Base-by-base conservation (phyloP, 2,113 vertebrate genomes). In the Blennius ocellaris region DNA sequence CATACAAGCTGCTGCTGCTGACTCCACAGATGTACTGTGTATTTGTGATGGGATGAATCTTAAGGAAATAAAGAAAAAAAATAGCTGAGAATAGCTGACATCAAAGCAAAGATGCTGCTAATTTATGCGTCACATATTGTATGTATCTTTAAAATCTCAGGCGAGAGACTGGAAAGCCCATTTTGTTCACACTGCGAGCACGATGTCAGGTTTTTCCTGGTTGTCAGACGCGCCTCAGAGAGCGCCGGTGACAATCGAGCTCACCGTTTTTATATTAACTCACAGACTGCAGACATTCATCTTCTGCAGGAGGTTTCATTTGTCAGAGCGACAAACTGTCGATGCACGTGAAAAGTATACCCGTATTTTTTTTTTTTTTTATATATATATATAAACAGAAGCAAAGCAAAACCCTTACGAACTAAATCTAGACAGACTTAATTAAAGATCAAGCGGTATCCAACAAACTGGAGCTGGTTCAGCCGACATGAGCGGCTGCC, bases 261-360 rank as follows among this genome's bases (percentile, higher is more conserved):
- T 78, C 80, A 59, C 45, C 60, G 51, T 70, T 65, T 73, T 86
- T 74, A 64, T 53, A 62, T 89, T 84, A 83, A 82, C 51, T 41
- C 50, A 52, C 16, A 61, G 69, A 68, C 49, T n/a, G 57, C 62
- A 74, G 71, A 79, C 58, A 44, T 74, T 66, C 16, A 68, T 85
- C 73, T 71, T 63, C 37, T 36, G 69, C 45, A n/a, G 58, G 8
- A 9, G 54, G 12, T 21, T 49, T 8, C 15, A 59, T 53, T 45
- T 7, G 58, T 54, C n/a, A 11, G 50, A 66, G 16, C 51, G 12
- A 15, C 21, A 49, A 50, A 47, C 12, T 3, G 39, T 51, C 39
- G 39, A 7, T 55, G 8, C 45, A 38, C 8, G 57, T 8, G 21
- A 9, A 36, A 16, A 36, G 10, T 53, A 7, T 7, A 57, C 36